Base-by-base conservation (phyloP, 2,113 vertebrate genomes). In the Macroglossus sobrinus region DNA sequence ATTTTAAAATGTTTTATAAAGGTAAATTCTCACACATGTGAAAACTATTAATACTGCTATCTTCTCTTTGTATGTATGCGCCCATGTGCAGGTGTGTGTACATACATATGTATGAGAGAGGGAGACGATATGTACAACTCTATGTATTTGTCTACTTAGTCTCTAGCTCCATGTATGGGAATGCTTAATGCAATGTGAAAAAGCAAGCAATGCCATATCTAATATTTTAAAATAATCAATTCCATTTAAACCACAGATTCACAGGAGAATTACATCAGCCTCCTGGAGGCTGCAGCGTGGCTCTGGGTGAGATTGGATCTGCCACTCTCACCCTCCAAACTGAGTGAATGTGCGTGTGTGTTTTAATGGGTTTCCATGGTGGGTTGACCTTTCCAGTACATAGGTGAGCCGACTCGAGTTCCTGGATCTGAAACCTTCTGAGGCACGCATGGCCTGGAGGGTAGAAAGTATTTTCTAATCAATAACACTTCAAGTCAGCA, bases 151-250 rank as follows among this genome's bases (percentile, higher is more conserved):
- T 91, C 94, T 66, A 7, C 90, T 94, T 89, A 38, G 12, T 68
- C 71, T 75, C 85, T 61, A 74, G 78, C 40, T 91, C 89, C 47
- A 19, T 76, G 78, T 63, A 88, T 45, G 24, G 55, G 79, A 66
- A 21, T 61, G 43, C 43, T 95, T 96, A 94, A 96, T 81, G 89
- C 69, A 93, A 91, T 74, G 82, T 93, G 91, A 94, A 96, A 96
- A 96, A 89, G 85, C 74, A 88, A 95, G 94, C 74, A n/a, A 84
- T 94, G 94, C 88, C 96, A 91, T 96, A 93, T 94, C 93, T 97
- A 96, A 96, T 97, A 97, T 96, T 97, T 97, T 97, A 53, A 95
- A 96, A 96, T 98, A 97, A 98, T 98, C 95, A 97, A 97, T 97
- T 97, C 89, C 94, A 94, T 93, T 96, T 95, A 97, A 97, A 97